Base-by-base conservation (phyloP, 2,113 vertebrate genomes). In the Ornithorhynchus anatinus region DNA sequence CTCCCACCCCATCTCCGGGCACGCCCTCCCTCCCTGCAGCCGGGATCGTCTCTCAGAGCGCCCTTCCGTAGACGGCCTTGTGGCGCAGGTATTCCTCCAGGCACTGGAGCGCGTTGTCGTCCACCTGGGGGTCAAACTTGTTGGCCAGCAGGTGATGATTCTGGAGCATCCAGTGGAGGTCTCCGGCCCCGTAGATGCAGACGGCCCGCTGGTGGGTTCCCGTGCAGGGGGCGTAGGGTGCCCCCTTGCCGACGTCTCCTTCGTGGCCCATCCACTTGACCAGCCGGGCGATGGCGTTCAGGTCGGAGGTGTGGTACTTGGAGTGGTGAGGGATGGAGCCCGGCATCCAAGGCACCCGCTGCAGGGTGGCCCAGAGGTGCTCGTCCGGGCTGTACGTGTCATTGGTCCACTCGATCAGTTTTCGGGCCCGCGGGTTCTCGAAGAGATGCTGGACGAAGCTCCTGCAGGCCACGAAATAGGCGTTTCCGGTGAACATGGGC, bases 311-410 rank as follows among this genome's bases (percentile, higher is more conserved):
- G 1, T 98, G 88, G 5, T 76, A 98, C 76, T 98, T 98, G 27
- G 0, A 12, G 12, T 86, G 91, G 1, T 53, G 20, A 0, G 95
- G 95, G 14, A 52, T 0, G 2, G 92, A 93, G 2, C 96, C 96
- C 0, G 97, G 97, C 43, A 96, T 94, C 0, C 91, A 90, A 0
- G 92, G 89, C 80, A 95, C 89, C 20, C 96, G 92, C 56, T 94
- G 94, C 10, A 99, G 84, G 1, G 97, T 98, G 43, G 97, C 96
- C 97, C 97, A 99, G 20, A 99, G 65, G 31, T 96, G 94, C 40
- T 99, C 97, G 9, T 99, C 97, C 0, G 97, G 97, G 63, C 97
- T 98, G 59, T 95, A 96, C 0, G 95, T 97, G 81, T 99, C 97
- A 71, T 95, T 94, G 39, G 83, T 91, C 97, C 97, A 98, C 44